A percentile compares a stretch with the other conserved stretches of the same genome.
Evolutionary conservation across 2,113 vertebrate genomes (phyloP).

Genomic region (Anser brachyrhynchus): DNA sequence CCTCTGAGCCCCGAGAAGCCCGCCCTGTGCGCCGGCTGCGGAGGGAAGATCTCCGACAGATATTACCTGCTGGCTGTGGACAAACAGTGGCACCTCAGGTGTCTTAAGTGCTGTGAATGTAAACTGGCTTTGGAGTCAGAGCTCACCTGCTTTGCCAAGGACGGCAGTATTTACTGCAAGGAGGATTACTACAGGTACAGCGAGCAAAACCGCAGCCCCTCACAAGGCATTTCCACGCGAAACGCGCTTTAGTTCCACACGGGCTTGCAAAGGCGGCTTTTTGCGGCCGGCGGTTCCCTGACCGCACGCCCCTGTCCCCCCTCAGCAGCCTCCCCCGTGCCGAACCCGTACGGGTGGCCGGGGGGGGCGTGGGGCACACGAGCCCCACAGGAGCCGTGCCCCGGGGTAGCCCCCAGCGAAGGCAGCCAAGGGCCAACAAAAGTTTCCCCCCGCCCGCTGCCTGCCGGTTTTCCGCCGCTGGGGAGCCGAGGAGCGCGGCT

Average conservation of each 20-base stretch:
- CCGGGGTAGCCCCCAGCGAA: not conserved
- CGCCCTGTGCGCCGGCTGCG: slow-evolving; percentile 96
- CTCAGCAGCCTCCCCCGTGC: not conserved
- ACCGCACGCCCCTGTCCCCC: not conserved
- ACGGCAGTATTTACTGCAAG: slow-evolving; percentile 99
- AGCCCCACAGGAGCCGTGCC: not conserved
- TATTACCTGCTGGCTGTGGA: slow-evolving; percentile 99
- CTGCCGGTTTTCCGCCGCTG: not conserved
- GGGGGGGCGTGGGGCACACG: no score
- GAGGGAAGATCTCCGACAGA: slow-evolving; percentile 97
- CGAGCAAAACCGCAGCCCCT: not conserved
- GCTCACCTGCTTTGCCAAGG: slow-evolving; percentile 99
- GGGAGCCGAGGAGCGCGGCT: not conserved
- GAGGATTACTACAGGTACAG: slow-evolving; percentile 99
- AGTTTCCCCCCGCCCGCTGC: not conserved
- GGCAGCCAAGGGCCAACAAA: not conserved
- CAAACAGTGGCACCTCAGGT: slow-evolving; percentile 98
- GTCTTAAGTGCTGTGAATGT: slow-evolving; percentile 99
- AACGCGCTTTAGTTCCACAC: not conserved
- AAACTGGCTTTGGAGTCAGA: slow-evolving; percentile 98
- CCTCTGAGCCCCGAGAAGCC: slow-evolving; percentile 97
- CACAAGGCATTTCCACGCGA: not conserved
- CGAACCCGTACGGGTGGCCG: not conserved
- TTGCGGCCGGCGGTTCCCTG: not conserved
- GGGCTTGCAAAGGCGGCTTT: slow-evolving; percentile 25